A percentile compares a stretch with the other conserved stretches of the same genome.
These are phyloP conservation scores for Scophthalmus maximus DNA, from an alignment of 2,113 vertebrate genomes.

Conservation along the genomic window DNA sequence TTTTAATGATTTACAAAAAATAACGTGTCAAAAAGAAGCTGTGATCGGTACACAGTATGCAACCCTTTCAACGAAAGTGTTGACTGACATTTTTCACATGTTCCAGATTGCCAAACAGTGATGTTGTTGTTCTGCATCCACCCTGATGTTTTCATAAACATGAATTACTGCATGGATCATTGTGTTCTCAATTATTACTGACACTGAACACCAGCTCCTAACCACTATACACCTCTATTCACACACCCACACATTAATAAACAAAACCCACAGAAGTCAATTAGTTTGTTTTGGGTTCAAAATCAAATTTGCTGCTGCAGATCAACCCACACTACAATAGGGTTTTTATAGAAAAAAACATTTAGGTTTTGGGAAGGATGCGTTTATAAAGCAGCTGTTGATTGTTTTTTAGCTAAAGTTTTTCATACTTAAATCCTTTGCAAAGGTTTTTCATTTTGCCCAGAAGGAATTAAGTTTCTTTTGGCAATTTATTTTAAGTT, in stretches of 20 bases:
- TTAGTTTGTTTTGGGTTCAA: conserved; percentile 25
- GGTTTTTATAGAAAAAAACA: conserved; percentile 36
- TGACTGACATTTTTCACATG: conserved; percentile 65
- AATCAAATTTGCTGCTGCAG: conserved; percentile 33
- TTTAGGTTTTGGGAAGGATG: conserved; percentile 1
- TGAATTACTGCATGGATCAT: conserved; percentile 72
- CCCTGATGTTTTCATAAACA: conserved; percentile 79
- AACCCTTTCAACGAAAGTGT: conserved; percentile 51
- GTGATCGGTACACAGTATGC: conserved; percentile 36
- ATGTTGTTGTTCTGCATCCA: conserved; percentile 59
- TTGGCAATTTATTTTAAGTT: conserved; percentile 7
- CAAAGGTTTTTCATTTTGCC: background rate
- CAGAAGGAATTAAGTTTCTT: conserved; percentile 1
- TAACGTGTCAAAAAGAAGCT: conserved; percentile 9
- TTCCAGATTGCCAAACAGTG: conserved; percentile 77
- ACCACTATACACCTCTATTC: conserved; percentile 56
- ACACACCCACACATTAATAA: conserved; percentile 51
- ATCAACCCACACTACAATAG: conserved; percentile 36
- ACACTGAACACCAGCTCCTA: conserved; percentile 30
- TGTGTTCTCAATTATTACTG: conserved; percentile 62
- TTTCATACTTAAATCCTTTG: too few relatives aligned
- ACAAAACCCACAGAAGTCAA: conserved; percentile 52
- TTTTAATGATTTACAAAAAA: conserved; percentile 15
- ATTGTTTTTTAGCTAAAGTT: conserved; percentile 21
- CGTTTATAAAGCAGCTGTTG: conserved; percentile 15